Percentiles rank a stretch among this genome's conserved stretches.
Conservation (phyloP, 2,797 vertebrate genomes). For the Valencia hispanica region DNA sequence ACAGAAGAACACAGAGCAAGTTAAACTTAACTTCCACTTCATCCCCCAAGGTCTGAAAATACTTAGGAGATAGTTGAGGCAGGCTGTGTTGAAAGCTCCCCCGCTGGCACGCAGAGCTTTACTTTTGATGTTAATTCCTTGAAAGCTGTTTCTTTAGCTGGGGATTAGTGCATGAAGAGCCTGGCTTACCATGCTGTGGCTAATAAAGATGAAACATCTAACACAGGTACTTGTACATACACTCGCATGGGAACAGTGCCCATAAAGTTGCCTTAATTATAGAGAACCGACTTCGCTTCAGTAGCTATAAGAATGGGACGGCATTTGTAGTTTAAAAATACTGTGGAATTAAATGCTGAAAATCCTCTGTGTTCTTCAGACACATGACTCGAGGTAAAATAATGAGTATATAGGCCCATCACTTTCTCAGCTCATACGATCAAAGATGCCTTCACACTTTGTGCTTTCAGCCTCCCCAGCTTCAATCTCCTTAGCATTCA, state of each 20-base stretch:
- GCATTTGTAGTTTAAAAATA: constrained; percentile 71
- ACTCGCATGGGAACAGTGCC: constrained; percentile 72
- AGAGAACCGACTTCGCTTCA: constrained; percentile 74
- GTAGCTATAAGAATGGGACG: constrained; percentile 73
- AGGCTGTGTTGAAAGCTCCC: constrained; percentile 83
- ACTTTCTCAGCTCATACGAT: constrained; percentile 55
- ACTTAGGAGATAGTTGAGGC: constrained; percentile 83
- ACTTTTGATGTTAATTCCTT: constrained; percentile 89
- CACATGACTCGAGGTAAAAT: constrained; percentile 64
- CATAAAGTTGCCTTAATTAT: constrained; percentile 82
- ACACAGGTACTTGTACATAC: constrained; percentile 83
- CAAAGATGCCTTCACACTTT: constrained; percentile 60
- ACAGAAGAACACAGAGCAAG: constrained; percentile 80
- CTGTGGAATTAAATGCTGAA: constrained; percentile 67
- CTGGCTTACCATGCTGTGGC: constrained; percentile 82
- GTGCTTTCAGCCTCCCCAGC: constrained; percentile 48
- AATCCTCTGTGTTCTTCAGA: constrained; percentile 70
- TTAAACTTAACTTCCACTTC: constrained; percentile 86
- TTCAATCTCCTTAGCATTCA: constrained; percentile 52
- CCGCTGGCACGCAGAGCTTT: constrained; percentile 83
- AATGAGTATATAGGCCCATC: constrained; percentile 70
- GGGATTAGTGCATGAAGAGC: constrained; percentile 86
- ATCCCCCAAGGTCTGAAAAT: constrained; percentile 82
- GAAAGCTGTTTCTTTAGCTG: constrained; percentile 89
- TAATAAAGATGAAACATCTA: constrained; percentile 89